Evolutionary conservation across 2,113 vertebrate genomes (phyloP).

Genomic region (Erinaceus europaeus): DNA sequence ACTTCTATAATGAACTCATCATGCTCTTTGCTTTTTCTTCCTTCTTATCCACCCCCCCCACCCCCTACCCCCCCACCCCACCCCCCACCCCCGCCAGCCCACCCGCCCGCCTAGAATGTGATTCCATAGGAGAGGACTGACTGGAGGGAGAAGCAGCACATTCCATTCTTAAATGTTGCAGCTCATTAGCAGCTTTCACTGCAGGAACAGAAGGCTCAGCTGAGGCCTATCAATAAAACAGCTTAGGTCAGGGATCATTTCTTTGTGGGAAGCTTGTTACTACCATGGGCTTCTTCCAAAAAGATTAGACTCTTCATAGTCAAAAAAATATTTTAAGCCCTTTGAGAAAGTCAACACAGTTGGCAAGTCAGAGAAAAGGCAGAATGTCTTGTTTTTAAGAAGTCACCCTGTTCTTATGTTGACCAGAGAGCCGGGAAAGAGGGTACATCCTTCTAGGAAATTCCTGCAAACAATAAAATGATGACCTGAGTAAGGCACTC

Average conservation of each 20-base stretch:
- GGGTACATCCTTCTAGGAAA: constrained; percentile 19
- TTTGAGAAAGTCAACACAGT: not conserved
- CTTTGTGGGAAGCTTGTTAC: constrained; percentile 30
- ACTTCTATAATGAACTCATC: not conserved
- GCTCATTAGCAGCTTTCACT: constrained; percentile 24
- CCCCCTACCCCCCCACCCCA: too few relatives aligned
- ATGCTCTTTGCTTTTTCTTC: not conserved
- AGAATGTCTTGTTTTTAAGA: constrained; percentile 41
- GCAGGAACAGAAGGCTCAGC: constrained; percentile 17
- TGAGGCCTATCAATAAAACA: constrained; percentile 37
- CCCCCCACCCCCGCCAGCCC: too few relatives aligned
- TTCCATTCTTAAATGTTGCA: constrained; percentile 12
- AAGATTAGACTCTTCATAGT: constrained; percentile 13
- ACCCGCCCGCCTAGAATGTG: not conserved
- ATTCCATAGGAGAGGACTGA: not conserved
- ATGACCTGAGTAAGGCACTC: not conserved
- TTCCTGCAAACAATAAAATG: constrained; percentile 13
- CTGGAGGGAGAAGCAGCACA: not conserved
- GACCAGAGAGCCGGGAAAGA: not conserved
- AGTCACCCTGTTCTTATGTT: not conserved
- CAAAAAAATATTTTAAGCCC: constrained; percentile 39
- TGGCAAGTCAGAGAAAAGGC: constrained; percentile 30
- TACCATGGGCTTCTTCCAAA: constrained; percentile 27
- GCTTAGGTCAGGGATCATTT: not conserved
- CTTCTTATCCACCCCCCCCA: not conserved